These are phyloP conservation scores for Beris morrisii DNA, from an alignment of 2,888 invertebrate species.

Conservation along the genomic window DNA sequence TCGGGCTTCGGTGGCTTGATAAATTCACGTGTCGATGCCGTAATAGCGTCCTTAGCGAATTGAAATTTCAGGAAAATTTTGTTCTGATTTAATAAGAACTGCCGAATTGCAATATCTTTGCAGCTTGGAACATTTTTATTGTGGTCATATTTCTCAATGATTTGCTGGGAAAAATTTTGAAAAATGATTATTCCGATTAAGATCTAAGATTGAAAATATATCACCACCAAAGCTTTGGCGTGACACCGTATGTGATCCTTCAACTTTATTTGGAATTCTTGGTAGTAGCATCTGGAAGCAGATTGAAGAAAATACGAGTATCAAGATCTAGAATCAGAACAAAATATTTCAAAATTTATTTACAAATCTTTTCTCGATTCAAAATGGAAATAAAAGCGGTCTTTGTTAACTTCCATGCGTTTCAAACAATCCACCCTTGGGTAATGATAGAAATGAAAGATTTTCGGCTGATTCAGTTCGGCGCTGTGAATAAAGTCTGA, in stretches of 20 bases:
- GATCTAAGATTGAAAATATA: not conserved
- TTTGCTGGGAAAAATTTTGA: conserved; percentile 53
- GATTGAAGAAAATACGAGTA: conserved; percentile 21
- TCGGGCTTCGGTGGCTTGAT: conserved; percentile 71
- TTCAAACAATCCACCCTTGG: conserved; percentile 73
- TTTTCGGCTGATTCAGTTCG: conserved; percentile 46
- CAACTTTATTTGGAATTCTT: conserved; percentile 36
- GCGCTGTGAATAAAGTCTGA: conserved; percentile 46
- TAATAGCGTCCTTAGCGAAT: conserved; percentile 51
- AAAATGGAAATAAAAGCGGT: conserved; percentile 62
- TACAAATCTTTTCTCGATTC: conserved; percentile 60
- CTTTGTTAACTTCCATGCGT: conserved; percentile 60
- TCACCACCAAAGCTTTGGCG: conserved; percentile 18
- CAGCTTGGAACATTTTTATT: conserved; percentile 61
- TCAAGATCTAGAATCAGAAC: conserved; percentile 6
- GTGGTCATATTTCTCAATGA: conserved; percentile 66
- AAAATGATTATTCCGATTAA: not conserved
- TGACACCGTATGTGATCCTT: conserved; percentile 19
- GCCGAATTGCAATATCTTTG: conserved; percentile 66
- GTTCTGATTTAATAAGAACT: conserved; percentile 64
- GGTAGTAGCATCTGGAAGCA: conserved; percentile 41
- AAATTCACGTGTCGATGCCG: conserved; percentile 62
- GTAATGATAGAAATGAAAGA: conserved; percentile 49
- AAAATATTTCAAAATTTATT: conserved; percentile 45
- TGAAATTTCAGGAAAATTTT: conserved; percentile 55